These are phyloP conservation scores for Rhogogaster chlorosoma DNA, from an alignment of 2,888 invertebrate species.

Conservation along the genomic window DNA sequence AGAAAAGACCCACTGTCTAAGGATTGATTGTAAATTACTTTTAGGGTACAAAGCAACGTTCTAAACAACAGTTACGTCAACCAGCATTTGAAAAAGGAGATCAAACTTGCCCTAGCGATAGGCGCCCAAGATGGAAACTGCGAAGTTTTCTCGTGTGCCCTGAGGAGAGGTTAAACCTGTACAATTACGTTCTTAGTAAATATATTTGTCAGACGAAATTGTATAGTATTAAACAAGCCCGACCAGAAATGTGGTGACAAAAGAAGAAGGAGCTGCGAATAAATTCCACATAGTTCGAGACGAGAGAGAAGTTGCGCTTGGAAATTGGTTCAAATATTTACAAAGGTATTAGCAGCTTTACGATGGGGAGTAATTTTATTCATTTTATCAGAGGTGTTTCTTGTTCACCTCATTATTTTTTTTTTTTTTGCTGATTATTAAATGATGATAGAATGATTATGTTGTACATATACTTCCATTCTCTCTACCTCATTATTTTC, in stretches of 20 bases:
- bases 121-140: slow-evolving; percentile 64
- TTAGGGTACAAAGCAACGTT: slow-evolving; percentile 69
- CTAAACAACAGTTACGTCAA: slow-evolving; percentile 64
- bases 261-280: not conserved
- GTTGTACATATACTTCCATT: too few relatives aligned
- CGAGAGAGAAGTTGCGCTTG: too few relatives aligned
- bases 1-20: slow-evolving; percentile 12
- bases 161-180: slow-evolving; percentile 16
- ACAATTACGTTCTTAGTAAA: not conserved
- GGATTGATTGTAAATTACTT: slow-evolving; percentile 56
- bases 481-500: too few relatives aligned
- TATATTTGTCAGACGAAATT: not conserved
- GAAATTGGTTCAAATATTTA: not conserved
- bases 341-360: not conserved
- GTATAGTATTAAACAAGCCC: not conserved
- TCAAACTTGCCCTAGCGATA: slow-evolving; percentile 66
- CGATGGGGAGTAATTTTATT: too few relatives aligned
- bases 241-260: not conserved
- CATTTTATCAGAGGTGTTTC: too few relatives aligned
- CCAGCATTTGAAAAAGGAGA: slow-evolving; percentile 66
- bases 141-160: slow-evolving; percentile 62
- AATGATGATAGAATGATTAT: too few relatives aligned
- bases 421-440: too few relatives aligned
- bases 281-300: not conserved
- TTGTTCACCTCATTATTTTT: too few relatives aligned